phyloP scores from a whole-genome alignment of 2,797 vertebrate genomes.

The Zalophus californianus region DNA sequence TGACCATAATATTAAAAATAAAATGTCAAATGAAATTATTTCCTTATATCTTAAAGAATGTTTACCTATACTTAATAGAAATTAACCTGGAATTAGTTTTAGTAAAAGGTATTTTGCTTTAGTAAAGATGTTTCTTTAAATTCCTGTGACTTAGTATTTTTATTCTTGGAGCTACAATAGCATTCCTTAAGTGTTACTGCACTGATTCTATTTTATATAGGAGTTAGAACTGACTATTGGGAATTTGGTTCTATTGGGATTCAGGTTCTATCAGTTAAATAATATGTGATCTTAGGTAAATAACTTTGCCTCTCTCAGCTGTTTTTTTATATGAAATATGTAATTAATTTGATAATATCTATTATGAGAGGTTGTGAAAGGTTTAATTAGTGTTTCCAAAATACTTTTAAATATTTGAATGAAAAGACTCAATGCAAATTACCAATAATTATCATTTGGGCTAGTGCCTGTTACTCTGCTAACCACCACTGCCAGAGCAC shows the following conservation, averaged over 20 bases:
- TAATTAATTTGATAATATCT: slow-evolving; percentile 59
- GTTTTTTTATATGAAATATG: slow-evolving; percentile 55
- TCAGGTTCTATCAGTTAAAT: slow-evolving; percentile 38
- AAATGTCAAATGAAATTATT: background rate
- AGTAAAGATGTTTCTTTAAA: background rate
- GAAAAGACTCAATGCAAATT: slow-evolving; percentile 62
- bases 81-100: slow-evolving; percentile 44
- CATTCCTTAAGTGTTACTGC: background rate
- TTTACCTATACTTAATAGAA: slow-evolving; percentile 25
- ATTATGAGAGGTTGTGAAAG: slow-evolving; percentile 48
- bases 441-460: slow-evolving; percentile 55
- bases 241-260: background rate
- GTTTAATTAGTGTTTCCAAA: slow-evolving; percentile 67
- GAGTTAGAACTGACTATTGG: background rate
- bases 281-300: slow-evolving; percentile 39
- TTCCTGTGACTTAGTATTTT: slow-evolving; percentile 2
- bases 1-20: background rate
- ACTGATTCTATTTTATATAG: slow-evolving; percentile 13
- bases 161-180: background rate
- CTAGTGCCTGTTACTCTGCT: slow-evolving; percentile 31
- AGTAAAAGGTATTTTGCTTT: background rate
- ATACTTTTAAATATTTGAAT: slow-evolving; percentile 60
- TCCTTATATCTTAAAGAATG: background rate
- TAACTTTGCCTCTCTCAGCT: slow-evolving; percentile 34
- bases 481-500: slow-evolving; percentile 19